phyloP scores from a whole-genome alignment of 2,888 invertebrate genomes.

The Pseudeuparius sepicola region DNA sequence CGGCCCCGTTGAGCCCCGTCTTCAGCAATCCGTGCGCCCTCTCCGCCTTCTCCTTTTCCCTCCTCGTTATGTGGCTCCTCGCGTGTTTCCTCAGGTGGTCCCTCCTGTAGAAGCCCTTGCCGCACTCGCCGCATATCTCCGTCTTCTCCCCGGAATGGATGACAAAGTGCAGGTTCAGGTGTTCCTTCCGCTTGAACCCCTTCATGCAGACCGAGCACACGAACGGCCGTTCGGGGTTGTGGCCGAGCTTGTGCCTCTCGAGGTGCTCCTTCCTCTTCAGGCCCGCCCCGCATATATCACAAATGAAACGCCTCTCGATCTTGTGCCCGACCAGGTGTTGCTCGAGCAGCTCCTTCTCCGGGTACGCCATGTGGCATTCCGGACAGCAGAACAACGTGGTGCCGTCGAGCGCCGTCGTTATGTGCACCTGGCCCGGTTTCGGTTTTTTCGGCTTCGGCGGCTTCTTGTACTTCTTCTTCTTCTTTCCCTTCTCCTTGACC shows the following conservation, averaged over 20 bases:
- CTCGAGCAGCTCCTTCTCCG: slow-evolving; percentile 69
- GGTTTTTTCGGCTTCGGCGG: slow-evolving; percentile 67
- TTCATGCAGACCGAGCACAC: slow-evolving; percentile 69
- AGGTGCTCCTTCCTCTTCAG: slow-evolving; percentile 70
- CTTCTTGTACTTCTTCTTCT: slow-evolving; percentile 74
- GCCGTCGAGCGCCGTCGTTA: slow-evolving; percentile 65
- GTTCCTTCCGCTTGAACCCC: slow-evolving; percentile 71
- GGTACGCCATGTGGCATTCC: slow-evolving; percentile 73
- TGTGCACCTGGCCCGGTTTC: slow-evolving; percentile 70
- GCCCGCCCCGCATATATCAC: slow-evolving; percentile 67
- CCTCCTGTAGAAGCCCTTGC: slow-evolving; percentile 70
- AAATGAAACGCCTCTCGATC: slow-evolving; percentile 68
- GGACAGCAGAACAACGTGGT: slow-evolving; percentile 69
- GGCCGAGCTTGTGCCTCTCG: slow-evolving; percentile 68
- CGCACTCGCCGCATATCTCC: slow-evolving; percentile 66
- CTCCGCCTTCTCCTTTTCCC: slow-evolving; percentile 59
- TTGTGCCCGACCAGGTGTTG: slow-evolving; percentile 67
- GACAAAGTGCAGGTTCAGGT: slow-evolving; percentile 71
- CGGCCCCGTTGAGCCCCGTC: slow-evolving; percentile 19
- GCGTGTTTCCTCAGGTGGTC: slow-evolving; percentile 74
- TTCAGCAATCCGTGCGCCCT: slow-evolving; percentile 27
- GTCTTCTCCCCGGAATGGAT: slow-evolving; percentile 79
- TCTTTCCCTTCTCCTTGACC: slow-evolving; percentile 43
- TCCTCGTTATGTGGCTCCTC: slow-evolving; percentile 64
- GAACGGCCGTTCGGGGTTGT: slow-evolving; percentile 72